These are phyloP conservation scores for Orchesellides sinensis DNA, from an alignment of 2,888 invertebrate species.

Conservation along the genomic window DNA sequence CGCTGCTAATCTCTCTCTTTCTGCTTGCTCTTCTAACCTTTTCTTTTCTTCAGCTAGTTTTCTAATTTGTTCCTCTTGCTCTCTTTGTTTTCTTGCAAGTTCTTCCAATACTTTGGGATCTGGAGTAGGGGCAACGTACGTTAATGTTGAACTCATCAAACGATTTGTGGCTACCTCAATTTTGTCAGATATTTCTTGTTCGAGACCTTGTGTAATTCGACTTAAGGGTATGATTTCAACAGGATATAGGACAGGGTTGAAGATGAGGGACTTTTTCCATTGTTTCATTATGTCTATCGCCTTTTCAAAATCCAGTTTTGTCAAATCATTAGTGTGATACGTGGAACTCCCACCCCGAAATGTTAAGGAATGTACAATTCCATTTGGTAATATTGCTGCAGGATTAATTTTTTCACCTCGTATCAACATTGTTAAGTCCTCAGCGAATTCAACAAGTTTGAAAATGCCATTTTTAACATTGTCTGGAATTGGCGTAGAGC, in stretches of 20 bases:
- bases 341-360: slow-evolving; percentile 52
- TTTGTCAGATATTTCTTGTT: slow-evolving; percentile 25
- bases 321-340: slow-evolving; percentile 53
- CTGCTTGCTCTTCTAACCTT: background rate
- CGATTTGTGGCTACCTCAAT: slow-evolving; percentile 31
- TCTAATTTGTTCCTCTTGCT: background rate
- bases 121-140: slow-evolving; percentile 19
- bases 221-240: slow-evolving; percentile 45
- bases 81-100: background rate
- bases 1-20: background rate
- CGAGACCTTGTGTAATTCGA: slow-evolving; percentile 20
- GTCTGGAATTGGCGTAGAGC: background rate
- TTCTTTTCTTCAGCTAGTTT: background rate
- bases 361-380: slow-evolving; percentile 18
- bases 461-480: slow-evolving; percentile 33
- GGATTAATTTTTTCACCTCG: background rate
- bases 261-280: slow-evolving; percentile 52
- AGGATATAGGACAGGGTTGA: slow-evolving; percentile 28
- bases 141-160: slow-evolving; percentile 22
- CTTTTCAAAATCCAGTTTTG: slow-evolving; percentile 32
- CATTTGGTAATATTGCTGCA: background rate
- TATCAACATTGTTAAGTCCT: slow-evolving; percentile 22
- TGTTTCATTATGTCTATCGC: slow-evolving; percentile 35
- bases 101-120: slow-evolving; percentile 18
- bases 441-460: slow-evolving; percentile 32